Evolutionary conservation across 2,113 vertebrate species (phyloP), one percentile per base, ranked within the genome.

Genomic region (Crotalus tigris): DNA sequence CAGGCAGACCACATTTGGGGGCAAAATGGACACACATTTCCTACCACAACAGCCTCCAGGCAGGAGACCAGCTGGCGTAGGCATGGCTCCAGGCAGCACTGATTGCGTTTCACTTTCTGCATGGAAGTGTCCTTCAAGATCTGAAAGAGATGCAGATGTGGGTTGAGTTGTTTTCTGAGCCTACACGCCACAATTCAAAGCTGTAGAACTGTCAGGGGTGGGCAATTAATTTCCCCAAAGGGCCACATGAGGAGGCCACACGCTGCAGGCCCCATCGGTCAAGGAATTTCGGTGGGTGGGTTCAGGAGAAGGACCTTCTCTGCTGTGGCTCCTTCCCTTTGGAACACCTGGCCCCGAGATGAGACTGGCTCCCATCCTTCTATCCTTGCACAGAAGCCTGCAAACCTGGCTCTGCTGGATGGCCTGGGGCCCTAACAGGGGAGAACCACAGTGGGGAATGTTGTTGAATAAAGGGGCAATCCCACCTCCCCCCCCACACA

Each of bases 51-150:
- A 5, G 98, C 98, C 97, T 99, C 99, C 87, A 99, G 97, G 91
- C 98, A 99, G 95, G 99, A 99, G 93, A 99, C 99, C 15, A 99
- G 97, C 98, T 99, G 99, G 81, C 99, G 98, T 91, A 99, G 98
- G 94, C 99, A 99, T 1, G 99, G 99, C 97, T 99, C 99, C 96
- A 99, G 96, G 93, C 99, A 99, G 97, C 99, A 99, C 98, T 99
- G 99, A 97, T 99, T 99, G 94, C 99, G 97, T 95, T 99, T 99
- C 95, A 99, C 99, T 96, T 99, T 99, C 97, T 99, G 99, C 59
- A 99, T 98, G 0, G 99, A 99, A 3, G 99, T 99, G 95, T 99
- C 99, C 21, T 98, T 99, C 96, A 99, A 94, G 95, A 99, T 98
- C 99, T 99, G 96, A 88, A 97, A 97, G 90, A 97, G 8, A 93